Conservation (phyloP, 37 sponge, comb jelly and placozoan species). For the Agelas oroides region DNA sequence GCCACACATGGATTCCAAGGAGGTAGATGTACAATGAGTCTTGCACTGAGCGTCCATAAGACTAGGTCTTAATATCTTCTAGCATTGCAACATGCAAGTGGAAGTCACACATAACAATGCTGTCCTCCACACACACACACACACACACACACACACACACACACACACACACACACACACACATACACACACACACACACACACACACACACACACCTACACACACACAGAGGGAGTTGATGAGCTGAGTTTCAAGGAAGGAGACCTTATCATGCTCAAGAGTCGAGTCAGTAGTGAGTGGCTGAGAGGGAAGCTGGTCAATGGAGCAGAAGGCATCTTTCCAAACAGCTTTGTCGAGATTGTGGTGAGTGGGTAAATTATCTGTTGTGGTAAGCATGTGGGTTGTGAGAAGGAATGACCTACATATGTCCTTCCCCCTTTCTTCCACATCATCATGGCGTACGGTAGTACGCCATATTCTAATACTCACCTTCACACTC, state of each 20-base stretch:
- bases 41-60: too few species aligned
- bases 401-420: too few species aligned
- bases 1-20: slow-evolving; percentile 52
- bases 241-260: slow-evolving; percentile 74
- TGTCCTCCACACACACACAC: background rate
- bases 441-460: too few species aligned
- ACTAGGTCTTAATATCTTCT: too few species aligned
- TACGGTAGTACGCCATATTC: background rate
- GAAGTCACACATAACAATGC: background rate
- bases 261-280: slow-evolving; percentile 82
- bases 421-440: too few species aligned
- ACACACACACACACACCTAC: slow-evolving; percentile 14
- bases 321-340: slow-evolving; percentile 75
- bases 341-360: slow-evolving; percentile 83
- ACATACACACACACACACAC: slow-evolving; percentile 7
- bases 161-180: slow-evolving; percentile 17
- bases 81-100: background rate
- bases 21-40: slow-evolving; percentile 29
- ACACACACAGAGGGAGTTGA: slow-evolving; percentile 48
- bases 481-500: background rate
- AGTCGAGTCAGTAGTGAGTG: slow-evolving; percentile 68
- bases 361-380: slow-evolving; percentile 58
- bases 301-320: slow-evolving; percentile 78
- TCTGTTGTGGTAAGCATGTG: too few species aligned
- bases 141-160: background rate